phyloP scores from a whole-genome alignment of 2,113 vertebrate species.

The Tyto alba region DNA sequence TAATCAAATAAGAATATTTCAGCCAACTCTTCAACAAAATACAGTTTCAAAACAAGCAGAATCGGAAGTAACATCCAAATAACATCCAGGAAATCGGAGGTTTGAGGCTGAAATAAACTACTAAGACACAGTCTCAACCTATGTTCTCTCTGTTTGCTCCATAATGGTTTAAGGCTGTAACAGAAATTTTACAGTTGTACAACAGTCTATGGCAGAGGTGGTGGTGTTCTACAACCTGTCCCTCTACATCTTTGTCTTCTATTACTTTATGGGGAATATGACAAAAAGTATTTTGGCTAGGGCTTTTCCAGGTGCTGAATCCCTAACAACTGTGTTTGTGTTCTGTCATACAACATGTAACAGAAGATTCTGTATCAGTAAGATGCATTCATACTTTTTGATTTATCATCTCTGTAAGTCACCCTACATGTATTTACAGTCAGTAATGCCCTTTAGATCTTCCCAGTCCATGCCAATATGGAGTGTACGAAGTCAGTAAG shows the following conservation, averaged over 20 bases:
- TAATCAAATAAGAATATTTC: background rate
- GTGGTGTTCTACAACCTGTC: background rate
- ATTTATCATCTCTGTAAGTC: background rate
- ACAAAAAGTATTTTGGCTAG: background rate
- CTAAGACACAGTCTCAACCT: background rate
- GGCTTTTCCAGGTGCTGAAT: background rate
- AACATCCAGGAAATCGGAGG: background rate
- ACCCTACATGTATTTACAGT: background rate
- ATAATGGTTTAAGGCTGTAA: background rate
- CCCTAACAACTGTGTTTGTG: background rate
- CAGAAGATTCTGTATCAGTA: background rate
- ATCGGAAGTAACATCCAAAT: background rate
- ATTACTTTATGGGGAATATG: background rate
- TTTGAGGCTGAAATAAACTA: background rate
- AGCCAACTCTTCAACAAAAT: background rate
- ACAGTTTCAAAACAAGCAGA: background rate
- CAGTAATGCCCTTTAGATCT: background rate
- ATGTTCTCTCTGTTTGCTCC: background rate
- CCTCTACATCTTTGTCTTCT: background rate
- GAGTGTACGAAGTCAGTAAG: background rate
- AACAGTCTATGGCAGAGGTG: background rate
- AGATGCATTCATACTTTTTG: background rate
- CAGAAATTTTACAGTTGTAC: background rate
- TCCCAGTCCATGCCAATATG: background rate
- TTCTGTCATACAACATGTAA: background rate